Evolutionary conservation across 2,888 invertebrate genomes (phyloP).

Genomic region (Lasioglossum pauxillum): DNA sequence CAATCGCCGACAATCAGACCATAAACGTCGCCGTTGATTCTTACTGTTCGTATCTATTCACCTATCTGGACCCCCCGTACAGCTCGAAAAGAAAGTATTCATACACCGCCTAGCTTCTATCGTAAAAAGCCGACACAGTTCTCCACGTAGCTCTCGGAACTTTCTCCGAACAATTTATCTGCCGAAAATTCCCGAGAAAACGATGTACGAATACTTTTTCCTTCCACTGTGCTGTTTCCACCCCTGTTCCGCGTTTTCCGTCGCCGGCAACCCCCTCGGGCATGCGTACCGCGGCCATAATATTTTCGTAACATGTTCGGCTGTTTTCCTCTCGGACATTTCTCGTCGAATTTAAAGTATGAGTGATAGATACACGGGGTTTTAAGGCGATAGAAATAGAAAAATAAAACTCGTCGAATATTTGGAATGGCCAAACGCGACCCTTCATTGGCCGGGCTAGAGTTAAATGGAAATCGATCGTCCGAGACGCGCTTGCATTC

Average conservation of each 20-base stretch:
- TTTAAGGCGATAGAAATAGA: background rate
- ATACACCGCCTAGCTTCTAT: background rate
- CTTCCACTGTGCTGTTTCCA: background rate
- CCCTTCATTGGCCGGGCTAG: background rate
- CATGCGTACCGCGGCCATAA: background rate
- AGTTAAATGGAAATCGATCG: constrained; percentile 12
- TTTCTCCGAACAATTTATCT: background rate
- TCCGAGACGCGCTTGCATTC: background rate
- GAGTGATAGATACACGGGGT: background rate
- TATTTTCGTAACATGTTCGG: background rate
- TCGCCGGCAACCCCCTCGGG: background rate
- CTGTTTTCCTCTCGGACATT: background rate
- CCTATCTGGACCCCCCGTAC: background rate
- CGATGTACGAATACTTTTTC: background rate
- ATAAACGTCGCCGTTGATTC: constrained; percentile 75
- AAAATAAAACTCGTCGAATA: background rate
- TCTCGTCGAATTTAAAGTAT: background rate
- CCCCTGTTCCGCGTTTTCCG: background rate
- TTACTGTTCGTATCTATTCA: constrained; percentile 77
- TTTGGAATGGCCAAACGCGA: background rate
- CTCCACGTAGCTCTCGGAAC: background rate
- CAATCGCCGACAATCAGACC: constrained; percentile 74
- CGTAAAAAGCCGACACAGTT: background rate
- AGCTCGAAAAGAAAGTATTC: background rate
- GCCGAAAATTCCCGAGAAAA: background rate